Conservation (phyloP, 1,140 invertebrate genomes). For the Oncopodura yosiiana region DNA sequence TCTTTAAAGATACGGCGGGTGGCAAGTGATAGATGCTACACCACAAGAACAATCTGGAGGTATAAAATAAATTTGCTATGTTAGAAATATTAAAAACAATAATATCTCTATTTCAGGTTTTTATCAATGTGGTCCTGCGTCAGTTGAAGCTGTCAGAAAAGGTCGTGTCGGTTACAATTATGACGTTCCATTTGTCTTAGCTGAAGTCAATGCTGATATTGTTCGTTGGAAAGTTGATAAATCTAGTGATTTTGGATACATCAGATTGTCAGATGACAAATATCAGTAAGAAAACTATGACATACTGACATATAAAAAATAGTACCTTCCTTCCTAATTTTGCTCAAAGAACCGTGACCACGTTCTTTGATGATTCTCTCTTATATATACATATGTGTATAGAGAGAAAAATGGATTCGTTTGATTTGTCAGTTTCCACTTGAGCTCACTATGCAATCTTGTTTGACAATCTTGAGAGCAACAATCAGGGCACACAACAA, state of each 20-base stretch:
- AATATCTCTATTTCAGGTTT: slow-evolving; percentile 39
- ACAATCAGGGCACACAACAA: no score
- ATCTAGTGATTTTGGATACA: slow-evolving; percentile 54
- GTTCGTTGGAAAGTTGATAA: slow-evolving; percentile 57
- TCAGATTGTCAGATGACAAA: slow-evolving; percentile 56
- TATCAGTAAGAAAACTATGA: slow-evolving; percentile 54
- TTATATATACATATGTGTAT: no score
- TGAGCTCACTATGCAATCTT: no score
- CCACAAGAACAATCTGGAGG: slow-evolving; percentile 61
- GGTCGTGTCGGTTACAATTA: slow-evolving; percentile 64
- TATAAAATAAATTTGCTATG: not conserved
- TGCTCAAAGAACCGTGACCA: no score
- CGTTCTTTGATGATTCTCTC: no score
- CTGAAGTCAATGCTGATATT: slow-evolving; percentile 68
- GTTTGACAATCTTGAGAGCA: no score
- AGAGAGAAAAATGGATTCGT: no score
- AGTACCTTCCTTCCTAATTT: no score
- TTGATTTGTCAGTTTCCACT: no score
- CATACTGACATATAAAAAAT: no score
- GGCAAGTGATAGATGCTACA: slow-evolving; percentile 68
- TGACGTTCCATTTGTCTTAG: slow-evolving; percentile 64
- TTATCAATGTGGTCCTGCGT: slow-evolving; percentile 54
- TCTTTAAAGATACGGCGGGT: slow-evolving; percentile 56
- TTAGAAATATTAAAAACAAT: not conserved
- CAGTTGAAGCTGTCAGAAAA: slow-evolving; percentile 55